Evolutionary conservation across 2,888 invertebrate species (phyloP).

Genomic region (Standfussiana lucernea): DNA sequence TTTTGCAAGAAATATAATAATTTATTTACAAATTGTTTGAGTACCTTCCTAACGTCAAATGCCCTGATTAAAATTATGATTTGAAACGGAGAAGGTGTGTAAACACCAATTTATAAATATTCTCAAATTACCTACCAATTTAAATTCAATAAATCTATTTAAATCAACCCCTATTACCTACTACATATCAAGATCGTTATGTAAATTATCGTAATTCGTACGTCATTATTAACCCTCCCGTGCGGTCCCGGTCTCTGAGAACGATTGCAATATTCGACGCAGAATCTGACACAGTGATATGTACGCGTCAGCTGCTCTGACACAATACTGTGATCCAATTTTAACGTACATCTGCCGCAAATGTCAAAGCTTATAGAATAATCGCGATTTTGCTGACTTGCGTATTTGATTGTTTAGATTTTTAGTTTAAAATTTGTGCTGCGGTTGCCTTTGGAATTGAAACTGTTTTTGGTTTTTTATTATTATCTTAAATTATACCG

Average conservation of each 20-base stretch:
- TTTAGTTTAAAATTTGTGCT: constrained; percentile 17
- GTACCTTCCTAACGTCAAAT: background rate
- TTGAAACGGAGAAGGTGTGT: background rate
- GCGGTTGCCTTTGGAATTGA: background rate
- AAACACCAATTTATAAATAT: background rate
- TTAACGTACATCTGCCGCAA: constrained; percentile 72
- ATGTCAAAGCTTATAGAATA: constrained; percentile 69
- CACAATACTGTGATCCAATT: constrained; percentile 72
- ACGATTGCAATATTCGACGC: constrained; percentile 69
- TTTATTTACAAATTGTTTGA: background rate
- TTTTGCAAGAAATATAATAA: background rate
- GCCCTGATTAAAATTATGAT: background rate
- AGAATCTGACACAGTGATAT: constrained; percentile 69
- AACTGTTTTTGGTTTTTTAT: background rate
- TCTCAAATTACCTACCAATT: background rate
- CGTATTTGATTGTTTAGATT: constrained; percentile 45
- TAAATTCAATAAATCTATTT: constrained; percentile 18
- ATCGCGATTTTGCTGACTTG: constrained; percentile 61
- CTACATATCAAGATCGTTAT: constrained; percentile 29
- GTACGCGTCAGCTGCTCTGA: constrained; percentile 68
- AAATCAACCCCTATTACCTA: constrained; percentile 1
- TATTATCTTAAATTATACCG: background rate
- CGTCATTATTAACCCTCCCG: constrained; percentile 63
- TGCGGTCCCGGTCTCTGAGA: constrained; percentile 56
- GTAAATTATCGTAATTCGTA: constrained; percentile 50